phyloP scores from a whole-genome alignment of 2,888 invertebrate genomes.

The Exephanes ischioxanthus region DNA sequence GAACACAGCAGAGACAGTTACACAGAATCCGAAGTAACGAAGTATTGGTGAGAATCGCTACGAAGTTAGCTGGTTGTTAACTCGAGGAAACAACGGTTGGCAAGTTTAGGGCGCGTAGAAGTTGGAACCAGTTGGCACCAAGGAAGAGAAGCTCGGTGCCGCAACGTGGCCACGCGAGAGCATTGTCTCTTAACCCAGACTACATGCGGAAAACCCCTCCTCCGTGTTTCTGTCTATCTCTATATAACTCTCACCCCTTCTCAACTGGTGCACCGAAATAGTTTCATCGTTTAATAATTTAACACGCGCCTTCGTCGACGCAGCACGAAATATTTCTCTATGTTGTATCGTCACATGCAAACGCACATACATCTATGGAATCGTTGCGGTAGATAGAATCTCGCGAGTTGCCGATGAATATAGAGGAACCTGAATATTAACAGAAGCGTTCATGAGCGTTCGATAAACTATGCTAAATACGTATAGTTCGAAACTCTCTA shows the following conservation, averaged over 20 bases:
- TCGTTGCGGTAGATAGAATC: neutral
- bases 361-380: neutral
- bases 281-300: constrained; percentile 84
- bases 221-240: constrained; percentile 1
- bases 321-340: too few relatives aligned
- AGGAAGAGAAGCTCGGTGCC: constrained; percentile 54
- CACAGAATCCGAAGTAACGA: constrained; percentile 59
- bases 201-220: neutral
- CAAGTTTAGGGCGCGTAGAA: constrained; percentile 75
- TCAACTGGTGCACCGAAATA: constrained; percentile 76
- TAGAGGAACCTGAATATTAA: neutral
- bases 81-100: constrained; percentile 81
- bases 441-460: neutral
- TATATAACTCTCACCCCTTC: constrained; percentile 15
- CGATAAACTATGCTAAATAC: constrained; percentile 50
- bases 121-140: constrained; percentile 82
- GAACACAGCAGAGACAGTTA: too few relatives aligned
- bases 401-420: neutral
- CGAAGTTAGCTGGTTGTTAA: constrained; percentile 83
- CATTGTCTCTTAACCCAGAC: constrained; percentile 39
- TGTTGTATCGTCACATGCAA: too few relatives aligned
- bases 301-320: constrained; percentile 77
- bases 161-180: constrained; percentile 43
- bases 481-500: constrained; percentile 63
- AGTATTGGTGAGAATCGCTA: constrained; percentile 75